Conservation (phyloP, 2,888 invertebrate species). For the Drosophila meridionalis region DNA sequence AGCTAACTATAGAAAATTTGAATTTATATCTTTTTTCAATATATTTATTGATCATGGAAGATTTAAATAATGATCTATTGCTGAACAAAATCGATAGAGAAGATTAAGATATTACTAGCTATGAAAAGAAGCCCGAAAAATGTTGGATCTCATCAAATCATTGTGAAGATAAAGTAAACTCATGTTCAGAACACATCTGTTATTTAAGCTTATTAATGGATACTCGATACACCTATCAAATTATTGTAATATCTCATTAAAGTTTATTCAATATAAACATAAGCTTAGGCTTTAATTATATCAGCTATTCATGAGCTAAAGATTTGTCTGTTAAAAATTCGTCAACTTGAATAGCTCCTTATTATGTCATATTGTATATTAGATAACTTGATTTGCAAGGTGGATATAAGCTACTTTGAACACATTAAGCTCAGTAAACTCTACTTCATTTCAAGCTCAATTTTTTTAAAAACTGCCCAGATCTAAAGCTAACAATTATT, state of each 20-base stretch:
- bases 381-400: not conserved
- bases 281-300: not conserved
- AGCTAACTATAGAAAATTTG: not conserved
- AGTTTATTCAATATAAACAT: not conserved
- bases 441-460: not conserved
- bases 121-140: too few relatives aligned
- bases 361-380: not conserved
- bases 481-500: not conserved
- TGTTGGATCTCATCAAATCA: too few relatives aligned
- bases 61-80: too few relatives aligned
- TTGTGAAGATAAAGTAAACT: too few relatives aligned
- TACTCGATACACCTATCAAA: not conserved
- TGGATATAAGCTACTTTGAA: not conserved
- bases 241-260: not conserved
- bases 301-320: not conserved
- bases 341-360: not conserved
- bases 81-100: too few relatives aligned
- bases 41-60: not conserved
- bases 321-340: not conserved
- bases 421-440: not conserved
- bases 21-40: not conserved
- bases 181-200: too few relatives aligned
- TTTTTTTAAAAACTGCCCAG: not conserved
- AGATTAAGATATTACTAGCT: too few relatives aligned
- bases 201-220: too few relatives aligned